phyloP scores from a whole-genome alignment of 1,140 invertebrate species.

The Lepidurus arcticus region DNA sequence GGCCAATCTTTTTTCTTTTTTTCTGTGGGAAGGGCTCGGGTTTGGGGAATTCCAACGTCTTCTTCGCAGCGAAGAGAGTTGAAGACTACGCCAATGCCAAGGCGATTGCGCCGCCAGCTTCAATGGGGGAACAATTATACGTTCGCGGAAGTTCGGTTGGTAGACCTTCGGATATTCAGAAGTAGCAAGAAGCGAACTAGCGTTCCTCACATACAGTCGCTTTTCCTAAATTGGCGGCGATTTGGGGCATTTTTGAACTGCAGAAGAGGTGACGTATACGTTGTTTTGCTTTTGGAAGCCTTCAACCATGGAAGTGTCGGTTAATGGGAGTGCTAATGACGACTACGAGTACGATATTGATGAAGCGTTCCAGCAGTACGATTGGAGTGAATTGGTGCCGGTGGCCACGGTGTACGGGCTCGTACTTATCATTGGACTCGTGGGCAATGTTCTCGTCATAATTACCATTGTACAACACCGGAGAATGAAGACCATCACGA shows the following conservation, averaged over 20 bases:
- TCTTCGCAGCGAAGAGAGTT: background rate
- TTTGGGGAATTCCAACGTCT: background rate
- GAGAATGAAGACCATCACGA: conserved; percentile 59
- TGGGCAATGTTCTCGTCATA: conserved; percentile 57
- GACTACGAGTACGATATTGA: conserved; percentile 48
- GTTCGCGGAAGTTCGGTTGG: conserved; percentile 13
- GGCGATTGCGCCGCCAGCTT: conserved; percentile 6
- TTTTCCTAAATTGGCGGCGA: background rate
- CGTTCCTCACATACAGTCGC: background rate
- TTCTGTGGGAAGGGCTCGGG: background rate
- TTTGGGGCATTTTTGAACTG: background rate
- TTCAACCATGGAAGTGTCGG: background rate
- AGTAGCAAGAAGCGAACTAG: background rate
- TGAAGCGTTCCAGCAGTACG: conserved; percentile 45
- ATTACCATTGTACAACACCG: conserved; percentile 51
- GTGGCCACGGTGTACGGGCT: conserved; percentile 56
- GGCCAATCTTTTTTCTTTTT: background rate
- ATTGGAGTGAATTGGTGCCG: conserved; percentile 55
- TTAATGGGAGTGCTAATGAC: conserved; percentile 27
- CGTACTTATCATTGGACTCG: conserved; percentile 56
- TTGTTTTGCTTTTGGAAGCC: background rate
- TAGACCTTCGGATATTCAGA: background rate
- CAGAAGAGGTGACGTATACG: background rate
- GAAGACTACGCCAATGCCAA: background rate
- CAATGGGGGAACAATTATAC: background rate